Base-by-base conservation (phyloP, 2,797 vertebrate species). In the Clarias fuscus region DNA sequence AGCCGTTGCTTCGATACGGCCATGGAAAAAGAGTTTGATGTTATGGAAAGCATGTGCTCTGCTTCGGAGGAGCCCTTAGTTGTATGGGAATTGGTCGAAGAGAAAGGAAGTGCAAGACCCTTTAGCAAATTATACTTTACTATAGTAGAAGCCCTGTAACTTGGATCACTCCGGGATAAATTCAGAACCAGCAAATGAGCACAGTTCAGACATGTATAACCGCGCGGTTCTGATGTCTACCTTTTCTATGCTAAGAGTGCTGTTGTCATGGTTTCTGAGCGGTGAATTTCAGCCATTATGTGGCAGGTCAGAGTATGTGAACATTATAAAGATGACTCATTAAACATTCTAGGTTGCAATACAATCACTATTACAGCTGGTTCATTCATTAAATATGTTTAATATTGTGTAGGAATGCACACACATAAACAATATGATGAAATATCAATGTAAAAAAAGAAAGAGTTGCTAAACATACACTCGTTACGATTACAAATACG, bases 11-110 rank as follows among this genome's bases (percentile, higher is more conserved):
- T 78, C 86, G 84, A 89, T 86, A 91, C 89, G 30, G 73, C 33
- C 14, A 67, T 79, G 86, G 83, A 90, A 91, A 88, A 76, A 64
- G 24, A 64, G 71, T 27, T 76, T 56, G 72, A 48, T 76, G 64
- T 88, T 88, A 89, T 68, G 84, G 83, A 86, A 89, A 89, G 87
- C 85, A 78, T 90, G 88, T 87, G 77, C 72, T 83, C 80, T 71
- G 86, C 80, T 67, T 86, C 86, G 40, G 56, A 88, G 70, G 84
- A 56, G 78, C 65, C 67, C 72, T 84, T 80, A 73, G 80, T 71
- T 86, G 64, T 84, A 82, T 88, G 88, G 88, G 87, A 89, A 89
- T 64, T 40, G 84, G 73, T 59, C 77, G 72, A 22, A 68, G 76
- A 83, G 79, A 88, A 40, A 81, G 77, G 24, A 87, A 83, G 78